phyloP scores from a whole-genome alignment of 1,140 invertebrate genomes.

The Apis cerana region DNA sequence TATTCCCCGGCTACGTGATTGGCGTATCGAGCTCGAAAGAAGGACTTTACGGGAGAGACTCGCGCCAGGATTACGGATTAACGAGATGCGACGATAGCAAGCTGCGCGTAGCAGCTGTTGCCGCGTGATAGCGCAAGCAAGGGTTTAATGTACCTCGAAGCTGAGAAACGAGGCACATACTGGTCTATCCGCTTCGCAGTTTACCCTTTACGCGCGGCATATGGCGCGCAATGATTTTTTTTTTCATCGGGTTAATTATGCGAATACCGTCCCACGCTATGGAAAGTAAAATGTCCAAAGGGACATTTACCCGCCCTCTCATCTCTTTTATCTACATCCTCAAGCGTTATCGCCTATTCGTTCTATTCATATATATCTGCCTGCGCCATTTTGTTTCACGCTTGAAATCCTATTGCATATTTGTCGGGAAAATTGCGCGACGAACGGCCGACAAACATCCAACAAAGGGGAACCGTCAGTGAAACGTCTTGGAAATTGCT shows the following conservation, averaged over 20 bases:
- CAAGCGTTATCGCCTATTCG: neutral
- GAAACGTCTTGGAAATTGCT: constrained; percentile 46
- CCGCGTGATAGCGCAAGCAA: constrained; percentile 70
- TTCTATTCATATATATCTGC: neutral
- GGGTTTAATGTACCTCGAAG: constrained; percentile 71
- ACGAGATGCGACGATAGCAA: constrained; percentile 72
- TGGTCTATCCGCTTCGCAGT: constrained; percentile 65
- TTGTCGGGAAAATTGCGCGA: constrained; percentile 54
- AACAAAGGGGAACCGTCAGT: constrained; percentile 24
- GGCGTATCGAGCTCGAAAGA: neutral
- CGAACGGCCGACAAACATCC: neutral
- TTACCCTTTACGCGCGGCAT: constrained; percentile 67
- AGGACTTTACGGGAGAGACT: constrained; percentile 10
- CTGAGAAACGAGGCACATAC: constrained; percentile 63
- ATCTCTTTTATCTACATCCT: neutral
- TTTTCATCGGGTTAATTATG: constrained; percentile 71
- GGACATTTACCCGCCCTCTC: constrained; percentile 48
- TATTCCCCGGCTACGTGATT: too few relatives aligned
- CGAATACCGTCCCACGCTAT: constrained; percentile 37
- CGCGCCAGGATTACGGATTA: constrained; percentile 41
- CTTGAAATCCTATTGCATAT: constrained; percentile 39
- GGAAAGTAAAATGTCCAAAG: neutral
- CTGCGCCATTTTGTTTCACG: constrained; percentile 43
- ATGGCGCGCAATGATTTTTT: constrained; percentile 72
- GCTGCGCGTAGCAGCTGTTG: constrained; percentile 74